Evolutionary conservation across 1,140 invertebrate genomes (phyloP), one percentile per base, ranked within the genome.

Genomic region (Tetramorium alpestre): DNA sequence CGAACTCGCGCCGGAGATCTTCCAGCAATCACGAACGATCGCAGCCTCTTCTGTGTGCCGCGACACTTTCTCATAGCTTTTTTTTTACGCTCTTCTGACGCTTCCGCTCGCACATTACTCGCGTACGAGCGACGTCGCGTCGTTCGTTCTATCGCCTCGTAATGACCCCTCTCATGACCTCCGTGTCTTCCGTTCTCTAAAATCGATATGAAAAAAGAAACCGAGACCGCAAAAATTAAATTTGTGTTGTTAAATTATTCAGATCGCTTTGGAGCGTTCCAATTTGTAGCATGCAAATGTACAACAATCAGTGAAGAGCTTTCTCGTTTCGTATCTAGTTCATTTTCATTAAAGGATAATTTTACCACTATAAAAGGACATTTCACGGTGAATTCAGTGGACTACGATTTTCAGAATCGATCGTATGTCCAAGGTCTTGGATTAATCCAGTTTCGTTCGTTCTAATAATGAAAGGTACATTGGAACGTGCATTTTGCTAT

Each of bases 391-490:
- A 49, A 78, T 47, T 22, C 72, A 33, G n/a, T 22, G 28, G 28
- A 54, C 18, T 33, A 18, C 10, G 60, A 78, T 65, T 65, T 78
- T 78, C 25, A 13, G 7, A 56, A 18, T 69, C 67, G 54, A 73
- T 62, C 13, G 44, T 75, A 13, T 38, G 33, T 44, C 38, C 38
- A 13, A 64, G 56, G n/a, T 76, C 58, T 51, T n/a, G 85, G 85
- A 90, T 90, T 88, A 89, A 92, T 91, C 87, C 78, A 85, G 87
- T 88, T 85, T 67, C 56, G 44, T 65, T 77, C 78, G 78, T 87
- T 80, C 73, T 86, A 77, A 86, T 90, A 87, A 86, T 85, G 81
- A 84, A 91, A 91, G 89, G 60, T 85, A 64, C 67, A 87, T 75
- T 88, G 75, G 88, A 90, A 86, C 28, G 86, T 60, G 54, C 51